A percentile compares a stretch with the other conserved stretches of the same genome.
Evolutionary conservation across 2,113 vertebrate genomes (phyloP).

Genomic region (Meleagris gallopavo): DNA sequence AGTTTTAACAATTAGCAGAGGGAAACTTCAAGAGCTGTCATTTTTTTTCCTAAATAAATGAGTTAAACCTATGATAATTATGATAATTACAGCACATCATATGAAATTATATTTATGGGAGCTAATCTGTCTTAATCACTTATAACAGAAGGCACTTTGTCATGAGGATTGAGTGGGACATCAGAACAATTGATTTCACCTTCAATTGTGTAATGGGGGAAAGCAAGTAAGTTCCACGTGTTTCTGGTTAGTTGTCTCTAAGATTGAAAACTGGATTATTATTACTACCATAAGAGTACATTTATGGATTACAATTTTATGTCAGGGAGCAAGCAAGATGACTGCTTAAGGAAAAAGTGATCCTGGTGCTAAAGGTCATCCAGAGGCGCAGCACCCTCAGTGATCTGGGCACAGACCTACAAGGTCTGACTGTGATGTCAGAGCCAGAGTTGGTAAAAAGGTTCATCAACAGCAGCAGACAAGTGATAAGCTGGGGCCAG

Average conservation of each 20-base stretch:
- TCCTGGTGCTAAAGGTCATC: not conserved
- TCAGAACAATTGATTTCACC: constrained; percentile 13
- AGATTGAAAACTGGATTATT: not conserved
- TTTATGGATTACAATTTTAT: not conserved
- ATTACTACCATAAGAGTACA: not conserved
- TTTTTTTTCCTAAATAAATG: not conserved
- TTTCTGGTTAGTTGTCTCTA: not conserved
- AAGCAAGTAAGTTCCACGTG: not conserved
- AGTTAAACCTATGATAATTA: not conserved
- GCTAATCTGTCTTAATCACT: not conserved
- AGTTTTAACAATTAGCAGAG: not conserved
- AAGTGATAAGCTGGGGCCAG: not conserved
- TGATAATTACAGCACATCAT: not conserved
- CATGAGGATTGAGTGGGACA: not conserved
- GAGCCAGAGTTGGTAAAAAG: not conserved
- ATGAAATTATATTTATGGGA: not conserved
- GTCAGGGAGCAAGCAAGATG: not conserved
- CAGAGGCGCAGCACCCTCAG: fast-evolving
- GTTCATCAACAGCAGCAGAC: not conserved
- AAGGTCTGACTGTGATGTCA: not conserved
- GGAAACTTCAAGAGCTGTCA: not conserved
- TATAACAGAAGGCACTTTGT: constrained; percentile 1
- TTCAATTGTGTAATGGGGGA: not conserved
- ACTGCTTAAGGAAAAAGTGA: not conserved
- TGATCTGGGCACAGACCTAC: not conserved